These are phyloP conservation scores for Lanistes nyassanus DNA, from an alignment of 1,140 invertebrate species.

Conservation along the genomic window DNA sequence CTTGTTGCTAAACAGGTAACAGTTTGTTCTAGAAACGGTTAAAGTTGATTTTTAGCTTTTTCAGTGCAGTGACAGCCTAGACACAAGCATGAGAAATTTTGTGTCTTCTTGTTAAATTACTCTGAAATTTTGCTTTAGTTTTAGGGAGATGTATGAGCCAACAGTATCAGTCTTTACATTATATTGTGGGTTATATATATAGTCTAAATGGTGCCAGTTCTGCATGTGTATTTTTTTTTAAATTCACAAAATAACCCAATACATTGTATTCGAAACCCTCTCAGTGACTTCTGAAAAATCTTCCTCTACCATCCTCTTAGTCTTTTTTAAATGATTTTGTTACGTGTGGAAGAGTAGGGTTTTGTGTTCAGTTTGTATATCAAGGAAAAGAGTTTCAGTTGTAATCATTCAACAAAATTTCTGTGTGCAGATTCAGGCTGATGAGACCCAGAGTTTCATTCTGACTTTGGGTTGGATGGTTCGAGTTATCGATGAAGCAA, in stretches of 20 bases:
- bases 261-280: too few relatives aligned
- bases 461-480: conserved; percentile 61
- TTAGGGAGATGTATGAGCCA: background rate
- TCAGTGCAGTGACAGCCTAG: background rate
- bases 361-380: too few relatives aligned
- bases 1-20: conserved; percentile 60
- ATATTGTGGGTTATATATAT: background rate
- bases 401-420: too few relatives aligned
- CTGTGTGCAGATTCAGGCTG: conserved; percentile 51
- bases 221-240: too few relatives aligned
- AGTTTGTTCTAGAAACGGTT: too few relatives aligned
- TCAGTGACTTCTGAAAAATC: too few relatives aligned
- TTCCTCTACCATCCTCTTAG: too few relatives aligned
- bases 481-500: conserved; percentile 52
- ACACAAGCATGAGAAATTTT: background rate
- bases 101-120: background rate
- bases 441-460: conserved; percentile 48
- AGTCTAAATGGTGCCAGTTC: too few relatives aligned
- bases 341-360: too few relatives aligned
- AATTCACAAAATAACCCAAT: too few relatives aligned
- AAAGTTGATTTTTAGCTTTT: background rate
- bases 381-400: too few relatives aligned
- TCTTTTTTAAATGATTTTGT: too few relatives aligned
- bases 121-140: background rate
- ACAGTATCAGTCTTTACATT: background rate